Evolutionary conservation across 1,140 invertebrate genomes (phyloP), one percentile per base, ranked within the genome.

Genomic region (Anoplophora glabripennis): DNA sequence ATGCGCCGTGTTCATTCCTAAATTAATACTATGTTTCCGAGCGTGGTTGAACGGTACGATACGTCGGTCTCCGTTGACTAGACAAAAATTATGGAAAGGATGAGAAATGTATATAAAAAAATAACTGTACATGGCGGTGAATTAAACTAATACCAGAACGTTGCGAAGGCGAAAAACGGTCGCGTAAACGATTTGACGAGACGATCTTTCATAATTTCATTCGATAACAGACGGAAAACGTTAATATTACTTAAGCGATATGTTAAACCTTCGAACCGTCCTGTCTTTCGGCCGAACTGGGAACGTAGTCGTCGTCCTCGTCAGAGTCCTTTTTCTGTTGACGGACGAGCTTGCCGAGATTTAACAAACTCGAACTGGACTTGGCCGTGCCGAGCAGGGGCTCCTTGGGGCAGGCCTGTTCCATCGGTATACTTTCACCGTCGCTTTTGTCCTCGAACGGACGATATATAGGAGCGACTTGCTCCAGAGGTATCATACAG

Each of bases 341-440:
- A 54, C 52, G 18, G 18, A 38, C 15, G 44, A 41, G 38, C 11
- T 12, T 12, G 1, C n/a, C 15, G 5, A 41, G 38, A 41, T 41
- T 41, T 41, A 12, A 41, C 15, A 41, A 12, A 40, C 37, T 14
- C 14, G 3, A 12, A 41, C 15, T 15, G 11, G 15, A 41, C n/a
- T 41, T 41, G 7, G 14, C 42, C 41, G 53, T 17, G 12, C 69
- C 69, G 28, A 75, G 56, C 4, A 75, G 59, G 3, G 73, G 73
- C 47, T 66, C 70, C 17, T 68, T 69, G 1, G 67, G 65, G 60
- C 72, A 74, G 53, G 62, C 66, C 28, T 63, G 66, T 36, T 75
- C 73, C 63, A 71, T 52, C n/a, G 59, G 72, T 45, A 73, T 70
- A 41, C 59, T 68, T 8, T 57, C 71, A 59, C 48, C 9, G 40